phyloP scores from a whole-genome alignment of 2,797 vertebrate genomes.

The Phaenicophaeus curvirostris region DNA sequence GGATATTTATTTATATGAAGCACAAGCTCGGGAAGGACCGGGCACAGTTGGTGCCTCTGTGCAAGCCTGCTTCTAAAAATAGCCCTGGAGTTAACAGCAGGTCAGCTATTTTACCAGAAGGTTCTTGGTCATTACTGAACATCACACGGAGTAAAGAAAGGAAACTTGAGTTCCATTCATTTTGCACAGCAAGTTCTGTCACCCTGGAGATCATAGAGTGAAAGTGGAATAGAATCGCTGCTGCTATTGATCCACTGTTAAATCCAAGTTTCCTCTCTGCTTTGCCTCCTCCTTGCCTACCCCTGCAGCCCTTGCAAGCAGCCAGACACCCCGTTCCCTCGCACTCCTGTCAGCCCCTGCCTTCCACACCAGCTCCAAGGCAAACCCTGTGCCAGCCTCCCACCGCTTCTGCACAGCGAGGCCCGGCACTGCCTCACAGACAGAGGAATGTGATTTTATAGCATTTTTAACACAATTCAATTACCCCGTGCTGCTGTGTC shows the following conservation, averaged over 20 bases:
- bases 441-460: background rate
- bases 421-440: background rate
- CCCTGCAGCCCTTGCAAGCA: fast-evolving
- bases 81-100: background rate
- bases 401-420: fast-evolving
- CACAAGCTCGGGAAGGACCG: background rate
- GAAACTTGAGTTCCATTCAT: background rate
- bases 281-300: background rate
- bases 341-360: background rate
- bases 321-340: background rate
- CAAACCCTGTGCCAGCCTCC: background rate
- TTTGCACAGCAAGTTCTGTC: background rate
- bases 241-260: fast-evolving
- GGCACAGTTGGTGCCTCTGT: background rate
- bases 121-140: background rate
- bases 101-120: background rate
- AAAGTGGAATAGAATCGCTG: background rate
- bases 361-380: background rate
- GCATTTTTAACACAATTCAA: background rate
- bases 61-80: background rate
- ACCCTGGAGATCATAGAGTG: background rate
- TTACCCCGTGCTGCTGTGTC: fast-evolving
- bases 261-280: background rate
- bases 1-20: conserved; percentile 1
- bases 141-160: fast-evolving